Evolutionary conservation across 2,797 vertebrate genomes (phyloP), one percentile per base, ranked within the genome.

Genomic region (Lerista edwardsae): DNA sequence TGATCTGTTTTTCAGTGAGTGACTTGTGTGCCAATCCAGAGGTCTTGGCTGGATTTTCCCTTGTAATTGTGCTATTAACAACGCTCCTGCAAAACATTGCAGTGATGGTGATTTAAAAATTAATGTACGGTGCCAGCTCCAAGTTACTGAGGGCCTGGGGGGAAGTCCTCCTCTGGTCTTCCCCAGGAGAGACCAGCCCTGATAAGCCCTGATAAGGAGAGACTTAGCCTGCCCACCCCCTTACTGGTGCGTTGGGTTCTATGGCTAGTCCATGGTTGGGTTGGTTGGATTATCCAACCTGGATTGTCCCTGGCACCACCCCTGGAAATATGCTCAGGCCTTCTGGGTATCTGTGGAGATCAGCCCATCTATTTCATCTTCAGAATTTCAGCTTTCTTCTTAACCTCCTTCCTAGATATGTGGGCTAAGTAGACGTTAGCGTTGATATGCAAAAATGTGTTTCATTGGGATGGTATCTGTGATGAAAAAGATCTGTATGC

Each of bases 1-100:
- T 27, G 14, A 79, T 78, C 44, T 36, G 36, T 10, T 36, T 79
- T 41, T 62, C 61, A 64, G 34, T 69, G 55, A 41, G 19, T 83
- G 36, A 4, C 23, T 14, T 87, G 76, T 83, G 51, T 82, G 0
- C 12, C 81, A 51, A 5, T 41, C 78, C 41, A 75, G 25, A 82
- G 85, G 12, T 39, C 83, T 80, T 81, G 67, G 87, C 76, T 44
- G 11, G 39, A 82, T 76, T 14, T 5, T 1, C 65, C 34, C 72
- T 64, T 64, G 39, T 73, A 86, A 80, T 64, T 27, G 31, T 90
- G 88, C 87, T 82, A 59, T 80, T 0, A 76, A 10, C 62, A 51
- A 6, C n/a, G 29, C 7, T 83, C 34, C 36, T 69, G 84, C 61
- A 55, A 82, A 84, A 83, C 75, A 84, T 55, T 41, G 75, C 27